These are phyloP conservation scores for Cepphus grylle DNA, from an alignment of 2,113 vertebrate species.

Conservation along the genomic window DNA sequence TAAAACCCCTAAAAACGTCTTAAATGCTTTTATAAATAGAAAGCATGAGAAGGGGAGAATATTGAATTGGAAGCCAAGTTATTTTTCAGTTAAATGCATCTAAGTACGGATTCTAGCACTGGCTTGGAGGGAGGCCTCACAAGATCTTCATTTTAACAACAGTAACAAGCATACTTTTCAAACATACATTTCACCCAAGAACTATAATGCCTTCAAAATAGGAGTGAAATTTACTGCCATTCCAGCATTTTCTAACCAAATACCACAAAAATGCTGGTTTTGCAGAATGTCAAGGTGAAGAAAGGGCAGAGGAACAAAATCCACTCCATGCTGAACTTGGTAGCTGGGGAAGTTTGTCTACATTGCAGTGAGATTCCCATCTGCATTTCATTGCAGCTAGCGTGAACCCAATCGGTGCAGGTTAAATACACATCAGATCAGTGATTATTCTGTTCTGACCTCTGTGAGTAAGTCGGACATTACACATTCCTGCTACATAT, in stretches of 20 bases:
- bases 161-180: neutral
- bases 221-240: neutral
- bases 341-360: neutral
- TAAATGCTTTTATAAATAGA: neutral
- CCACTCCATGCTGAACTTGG: neutral
- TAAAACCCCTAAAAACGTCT: neutral
- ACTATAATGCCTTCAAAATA: neutral
- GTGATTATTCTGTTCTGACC: slow-evolving; percentile 20
- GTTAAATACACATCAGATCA: neutral
- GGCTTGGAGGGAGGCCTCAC: neutral
- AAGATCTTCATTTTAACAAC: neutral
- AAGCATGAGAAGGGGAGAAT: neutral
- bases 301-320: slow-evolving; percentile 42
- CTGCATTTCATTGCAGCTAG: slow-evolving; percentile 15
- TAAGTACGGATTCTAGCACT: neutral
- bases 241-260: slow-evolving; percentile 37
- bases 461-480: neutral
- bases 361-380: neutral
- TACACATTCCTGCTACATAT: slow-evolving; percentile 11
- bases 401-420: slow-evolving; percentile 37
- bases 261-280: slow-evolving; percentile 19
- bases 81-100: neutral
- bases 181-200: neutral
- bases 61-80: neutral
- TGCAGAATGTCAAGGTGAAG: slow-evolving; percentile 34